phyloP scores from a whole-genome alignment of 2,797 vertebrate species.

The Leptoclinus maculatus region DNA sequence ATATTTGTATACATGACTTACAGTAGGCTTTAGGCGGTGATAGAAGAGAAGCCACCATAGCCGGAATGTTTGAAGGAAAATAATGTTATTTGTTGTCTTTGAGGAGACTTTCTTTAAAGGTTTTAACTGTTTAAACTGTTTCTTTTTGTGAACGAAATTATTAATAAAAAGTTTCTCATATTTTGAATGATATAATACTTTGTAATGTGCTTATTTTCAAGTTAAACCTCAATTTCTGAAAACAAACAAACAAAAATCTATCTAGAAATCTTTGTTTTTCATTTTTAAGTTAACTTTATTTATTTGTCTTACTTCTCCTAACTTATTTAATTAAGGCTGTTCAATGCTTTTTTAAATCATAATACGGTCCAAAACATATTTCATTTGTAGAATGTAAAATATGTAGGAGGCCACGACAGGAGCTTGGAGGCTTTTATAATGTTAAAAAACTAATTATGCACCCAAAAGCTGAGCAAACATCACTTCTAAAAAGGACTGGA shows the following conservation, averaged over 20 bases:
- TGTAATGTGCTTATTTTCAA: conserved; percentile 22
- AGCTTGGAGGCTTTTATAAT: conserved; percentile 65
- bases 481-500: conserved; percentile 38
- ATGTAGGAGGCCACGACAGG: conserved; percentile 38
- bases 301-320: neutral
- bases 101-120: conserved; percentile 44
- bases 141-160: conserved; percentile 58
- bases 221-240: neutral
- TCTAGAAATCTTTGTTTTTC: neutral
- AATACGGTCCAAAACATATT: neutral
- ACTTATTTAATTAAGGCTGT: neutral
- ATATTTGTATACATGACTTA: conserved; percentile 52
- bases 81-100: conserved; percentile 49
- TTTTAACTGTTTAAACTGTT: conserved; percentile 43
- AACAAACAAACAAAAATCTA: neutral
- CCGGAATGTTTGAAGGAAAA: conserved; percentile 38
- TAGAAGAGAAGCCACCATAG: conserved; percentile 41
- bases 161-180: conserved; percentile 68
- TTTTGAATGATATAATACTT: conserved; percentile 55
- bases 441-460: conserved; percentile 73
- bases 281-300: neutral
- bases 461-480: conserved; percentile 79
- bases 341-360: neutral
- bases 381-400: conserved; percentile 29
- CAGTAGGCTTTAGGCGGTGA: conserved; percentile 40